Conservation (phyloP, 2,113 vertebrate genomes). For the Dromaius novaehollandiae region DNA sequence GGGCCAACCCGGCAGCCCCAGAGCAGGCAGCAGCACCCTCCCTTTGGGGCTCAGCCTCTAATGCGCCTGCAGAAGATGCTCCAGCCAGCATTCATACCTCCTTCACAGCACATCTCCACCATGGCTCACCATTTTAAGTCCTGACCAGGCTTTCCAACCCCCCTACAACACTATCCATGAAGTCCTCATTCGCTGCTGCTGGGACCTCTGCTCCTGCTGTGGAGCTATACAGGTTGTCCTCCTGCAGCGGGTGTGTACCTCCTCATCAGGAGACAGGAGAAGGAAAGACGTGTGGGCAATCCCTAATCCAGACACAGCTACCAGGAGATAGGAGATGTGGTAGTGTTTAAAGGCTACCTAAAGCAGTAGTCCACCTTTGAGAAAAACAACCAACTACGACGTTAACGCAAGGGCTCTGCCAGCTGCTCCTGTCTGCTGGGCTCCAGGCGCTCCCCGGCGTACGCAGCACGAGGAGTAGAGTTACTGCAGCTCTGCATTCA, state of each 20-base stretch:
- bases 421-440: background rate
- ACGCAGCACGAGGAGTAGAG: background rate
- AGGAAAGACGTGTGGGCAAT: rapidly evolving
- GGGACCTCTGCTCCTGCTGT: rapidly evolving
- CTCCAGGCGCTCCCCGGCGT: background rate
- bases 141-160: rapidly evolving
- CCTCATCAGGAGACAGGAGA: background rate
- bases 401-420: background rate
- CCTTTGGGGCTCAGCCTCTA: background rate
- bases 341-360: background rate
- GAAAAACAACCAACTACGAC: background rate
- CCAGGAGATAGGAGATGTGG: background rate
- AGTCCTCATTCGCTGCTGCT: rapidly evolving
- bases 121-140: background rate
- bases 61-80: background rate
- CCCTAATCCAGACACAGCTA: background rate
- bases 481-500: background rate
- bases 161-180: rapidly evolving
- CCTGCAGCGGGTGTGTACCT: background rate
- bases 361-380: background rate
- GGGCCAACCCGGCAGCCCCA: too few species aligned
- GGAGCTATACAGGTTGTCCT: background rate
- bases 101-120: background rate
- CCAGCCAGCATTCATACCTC: background rate
- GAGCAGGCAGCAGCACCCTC: background rate